Conservation (phyloP, 2,113 vertebrate genomes). For the Nothobranchius kuhntae region DNA sequence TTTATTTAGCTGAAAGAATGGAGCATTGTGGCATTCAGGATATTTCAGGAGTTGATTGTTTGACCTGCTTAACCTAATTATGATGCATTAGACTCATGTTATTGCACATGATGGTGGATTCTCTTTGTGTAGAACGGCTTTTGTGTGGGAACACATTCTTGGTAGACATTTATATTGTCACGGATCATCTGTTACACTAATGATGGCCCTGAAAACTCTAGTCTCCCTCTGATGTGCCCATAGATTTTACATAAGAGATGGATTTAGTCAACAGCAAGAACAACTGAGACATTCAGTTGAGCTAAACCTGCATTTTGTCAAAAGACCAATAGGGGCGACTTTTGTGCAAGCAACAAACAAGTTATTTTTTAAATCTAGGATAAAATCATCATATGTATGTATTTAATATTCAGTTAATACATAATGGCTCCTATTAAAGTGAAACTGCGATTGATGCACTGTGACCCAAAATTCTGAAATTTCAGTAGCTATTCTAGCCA, state of each 20-base stretch:
- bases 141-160: slow-evolving; percentile 6
- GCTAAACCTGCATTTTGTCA: neutral
- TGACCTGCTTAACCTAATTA: slow-evolving; percentile 62
- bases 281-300: neutral
- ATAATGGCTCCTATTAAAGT: neutral
- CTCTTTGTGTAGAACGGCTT: slow-evolving; percentile 4
- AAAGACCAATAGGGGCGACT: neutral
- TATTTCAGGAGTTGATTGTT: slow-evolving; percentile 51
- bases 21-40: slow-evolving; percentile 26
- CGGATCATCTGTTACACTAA: slow-evolving; percentile 8
- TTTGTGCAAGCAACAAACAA: neutral
- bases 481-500: too few relatives aligned
- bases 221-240: neutral
- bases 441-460: too few relatives aligned
- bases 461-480: too few relatives aligned
- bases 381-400: too few relatives aligned
- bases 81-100: slow-evolving; percentile 39
- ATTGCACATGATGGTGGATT: slow-evolving; percentile 36
- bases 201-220: slow-evolving; percentile 2
- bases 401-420: neutral
- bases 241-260: slow-evolving; percentile 2
- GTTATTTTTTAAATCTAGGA: too few relatives aligned
- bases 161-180: slow-evolving; percentile 9
- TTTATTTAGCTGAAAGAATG: slow-evolving; percentile 25
- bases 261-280: neutral